phyloP scores from a whole-genome alignment of 2,888 invertebrate genomes.

The Scaptodrosophila latifasciaeformis region DNA sequence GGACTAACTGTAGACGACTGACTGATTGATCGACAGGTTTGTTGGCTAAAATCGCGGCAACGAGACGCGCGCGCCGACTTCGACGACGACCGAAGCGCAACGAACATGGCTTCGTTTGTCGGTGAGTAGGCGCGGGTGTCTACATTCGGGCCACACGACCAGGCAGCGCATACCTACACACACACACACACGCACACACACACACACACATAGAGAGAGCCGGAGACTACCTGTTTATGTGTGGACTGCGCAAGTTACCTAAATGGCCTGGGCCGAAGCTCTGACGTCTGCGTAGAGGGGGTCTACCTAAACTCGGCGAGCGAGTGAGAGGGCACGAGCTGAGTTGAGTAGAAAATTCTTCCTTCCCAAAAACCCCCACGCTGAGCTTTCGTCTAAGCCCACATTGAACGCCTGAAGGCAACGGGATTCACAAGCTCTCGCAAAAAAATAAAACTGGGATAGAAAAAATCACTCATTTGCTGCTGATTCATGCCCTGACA shows the following conservation, averaged over 20 bases:
- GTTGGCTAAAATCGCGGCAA: conserved; percentile 65
- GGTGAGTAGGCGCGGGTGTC: background rate
- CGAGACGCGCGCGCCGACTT: conserved; percentile 57
- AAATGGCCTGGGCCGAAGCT: conserved; percentile 14
- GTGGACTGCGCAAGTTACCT: conserved; percentile 31
- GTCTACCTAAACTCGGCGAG: conserved; percentile 33
- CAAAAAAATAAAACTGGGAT: too few species aligned
- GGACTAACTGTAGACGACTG: conserved; percentile 70
- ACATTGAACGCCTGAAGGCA: conserved; percentile 16
- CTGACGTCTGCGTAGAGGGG: background rate
- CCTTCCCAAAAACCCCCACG: conserved; percentile 60
- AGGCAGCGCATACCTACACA: conserved; percentile 26
- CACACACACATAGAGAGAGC: too few species aligned
- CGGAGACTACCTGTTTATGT: conserved; percentile 18
- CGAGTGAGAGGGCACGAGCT: conserved; percentile 36
- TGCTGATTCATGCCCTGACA: conserved; percentile 66
- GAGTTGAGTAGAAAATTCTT: conserved; percentile 44
- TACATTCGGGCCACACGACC: conserved; percentile 51
- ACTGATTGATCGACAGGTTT: conserved; percentile 73
- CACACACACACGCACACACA: too few species aligned
- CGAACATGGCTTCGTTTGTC: background rate
- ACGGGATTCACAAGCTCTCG: conserved; percentile 51
- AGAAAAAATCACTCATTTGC: too few species aligned
- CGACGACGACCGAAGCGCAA: conserved; percentile 43
- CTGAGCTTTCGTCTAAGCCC: too few species aligned